These are phyloP conservation scores for Anoura caudifer DNA, from an alignment of 2,113 vertebrate species.

Conservation along the genomic window DNA sequence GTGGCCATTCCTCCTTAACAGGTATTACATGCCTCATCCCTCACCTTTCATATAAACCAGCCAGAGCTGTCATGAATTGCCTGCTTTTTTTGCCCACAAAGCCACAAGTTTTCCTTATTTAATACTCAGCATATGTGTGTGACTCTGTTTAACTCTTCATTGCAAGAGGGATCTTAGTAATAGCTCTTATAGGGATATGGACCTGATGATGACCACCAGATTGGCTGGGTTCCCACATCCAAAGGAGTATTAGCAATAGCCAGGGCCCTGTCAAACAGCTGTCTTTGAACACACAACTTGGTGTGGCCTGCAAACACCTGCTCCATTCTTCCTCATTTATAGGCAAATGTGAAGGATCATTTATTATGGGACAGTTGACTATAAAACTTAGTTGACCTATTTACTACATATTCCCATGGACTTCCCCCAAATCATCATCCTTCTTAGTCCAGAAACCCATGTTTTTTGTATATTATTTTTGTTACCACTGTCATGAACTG, in stretches of 20 bases:
- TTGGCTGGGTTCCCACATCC: not conserved
- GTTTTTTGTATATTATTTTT: not conserved
- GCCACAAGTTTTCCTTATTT: not conserved
- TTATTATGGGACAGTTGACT: not conserved
- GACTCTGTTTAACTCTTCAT: not conserved
- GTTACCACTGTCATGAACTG: not conserved
- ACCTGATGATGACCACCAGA: not conserved
- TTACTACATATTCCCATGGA: not conserved
- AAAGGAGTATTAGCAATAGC: not conserved
- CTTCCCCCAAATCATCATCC: not conserved
- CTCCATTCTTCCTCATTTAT: not conserved
- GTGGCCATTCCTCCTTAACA: not conserved
- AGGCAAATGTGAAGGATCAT: not conserved
- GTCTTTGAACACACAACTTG: not conserved
- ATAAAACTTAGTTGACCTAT: not conserved
- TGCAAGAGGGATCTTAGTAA: not conserved
- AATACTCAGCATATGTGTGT: not conserved
- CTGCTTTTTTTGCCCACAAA: not conserved
- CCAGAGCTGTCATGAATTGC: not conserved
- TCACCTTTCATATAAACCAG: not conserved
- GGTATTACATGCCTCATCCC: accelerated
- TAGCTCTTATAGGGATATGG: not conserved
- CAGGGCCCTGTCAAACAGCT: not conserved
- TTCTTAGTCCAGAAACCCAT: not conserved
- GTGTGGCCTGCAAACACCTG: not conserved